phyloP scores from a whole-genome alignment of 2,113 vertebrate species.

The Donacobius atricapilla region DNA sequence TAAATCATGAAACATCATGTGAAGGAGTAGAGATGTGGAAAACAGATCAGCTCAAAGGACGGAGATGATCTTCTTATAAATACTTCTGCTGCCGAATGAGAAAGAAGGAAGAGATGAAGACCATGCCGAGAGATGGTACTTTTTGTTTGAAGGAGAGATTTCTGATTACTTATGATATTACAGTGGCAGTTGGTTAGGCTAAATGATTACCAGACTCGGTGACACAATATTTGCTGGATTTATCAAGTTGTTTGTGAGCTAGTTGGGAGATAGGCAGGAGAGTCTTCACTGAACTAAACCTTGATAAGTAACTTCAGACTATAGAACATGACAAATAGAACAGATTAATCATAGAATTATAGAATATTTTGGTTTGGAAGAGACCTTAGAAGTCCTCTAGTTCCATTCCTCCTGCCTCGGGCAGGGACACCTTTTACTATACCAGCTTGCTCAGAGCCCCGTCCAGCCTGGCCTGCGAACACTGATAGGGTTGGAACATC shows the following conservation, averaged over 20 bases:
- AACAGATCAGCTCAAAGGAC: background rate
- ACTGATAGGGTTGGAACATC: background rate
- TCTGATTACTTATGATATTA: background rate
- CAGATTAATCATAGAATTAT: background rate
- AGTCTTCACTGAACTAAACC: background rate
- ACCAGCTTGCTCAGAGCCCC: background rate
- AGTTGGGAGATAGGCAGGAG: background rate
- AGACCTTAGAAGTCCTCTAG: background rate
- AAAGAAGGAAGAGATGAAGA: background rate
- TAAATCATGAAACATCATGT: background rate
- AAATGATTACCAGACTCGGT: background rate
- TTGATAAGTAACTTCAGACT: background rate
- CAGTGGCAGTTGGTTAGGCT: background rate
- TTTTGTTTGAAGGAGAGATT: background rate
- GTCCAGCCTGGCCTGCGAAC: background rate
- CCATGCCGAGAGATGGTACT: fast-evolving
- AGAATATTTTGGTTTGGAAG: background rate
- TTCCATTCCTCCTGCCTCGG: background rate
- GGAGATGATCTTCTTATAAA: background rate
- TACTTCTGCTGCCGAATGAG: background rate
- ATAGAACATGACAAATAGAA: background rate
- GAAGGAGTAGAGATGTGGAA: background rate
- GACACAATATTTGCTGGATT: background rate
- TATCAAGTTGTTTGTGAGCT: background rate
- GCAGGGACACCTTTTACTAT: background rate